Evolutionary conservation across 2,113 vertebrate genomes (phyloP).

Genomic region (Zapus hudsonius): DNA sequence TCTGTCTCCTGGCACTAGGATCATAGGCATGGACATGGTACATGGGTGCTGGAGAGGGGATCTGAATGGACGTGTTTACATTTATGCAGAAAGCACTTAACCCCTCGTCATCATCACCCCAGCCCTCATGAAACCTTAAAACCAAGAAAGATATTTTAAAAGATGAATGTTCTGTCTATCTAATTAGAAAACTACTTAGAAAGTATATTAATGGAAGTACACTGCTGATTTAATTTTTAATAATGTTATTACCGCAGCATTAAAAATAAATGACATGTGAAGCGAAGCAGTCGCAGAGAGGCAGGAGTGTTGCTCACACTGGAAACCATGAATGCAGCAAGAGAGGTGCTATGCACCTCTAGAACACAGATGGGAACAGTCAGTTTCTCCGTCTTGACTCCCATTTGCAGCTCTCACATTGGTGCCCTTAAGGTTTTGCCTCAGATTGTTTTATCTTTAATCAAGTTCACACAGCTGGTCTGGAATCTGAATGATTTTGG

Average conservation of each 20-base stretch:
- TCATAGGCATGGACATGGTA: no score
- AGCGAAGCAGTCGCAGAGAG: neutral
- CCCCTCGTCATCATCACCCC: neutral
- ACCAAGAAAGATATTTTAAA: slow-evolving; percentile 20
- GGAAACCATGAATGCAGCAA: neutral
- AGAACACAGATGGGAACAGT: no score
- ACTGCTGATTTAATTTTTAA: slow-evolving; percentile 48
- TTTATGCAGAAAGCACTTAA: no score
- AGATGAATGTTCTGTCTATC: neutral
- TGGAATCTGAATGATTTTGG: neutral
- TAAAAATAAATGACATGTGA: slow-evolving; percentile 39
- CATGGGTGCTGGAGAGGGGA: no score
- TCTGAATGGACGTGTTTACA: no score
- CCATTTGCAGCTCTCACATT: neutral
- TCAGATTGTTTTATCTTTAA: neutral
- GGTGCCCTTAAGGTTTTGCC: neutral
- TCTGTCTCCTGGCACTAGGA: no score
- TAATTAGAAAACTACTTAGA: slow-evolving; percentile 38
- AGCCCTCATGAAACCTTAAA: neutral
- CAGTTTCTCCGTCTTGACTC: neutral
- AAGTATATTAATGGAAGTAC: slow-evolving; percentile 19
- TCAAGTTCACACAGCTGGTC: neutral
- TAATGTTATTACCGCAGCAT: neutral
- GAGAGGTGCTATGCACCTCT: no score
- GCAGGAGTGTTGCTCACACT: accelerated